Conservation (phyloP, 1,140 invertebrate genomes). For the Drosophila albomicans region DNA sequence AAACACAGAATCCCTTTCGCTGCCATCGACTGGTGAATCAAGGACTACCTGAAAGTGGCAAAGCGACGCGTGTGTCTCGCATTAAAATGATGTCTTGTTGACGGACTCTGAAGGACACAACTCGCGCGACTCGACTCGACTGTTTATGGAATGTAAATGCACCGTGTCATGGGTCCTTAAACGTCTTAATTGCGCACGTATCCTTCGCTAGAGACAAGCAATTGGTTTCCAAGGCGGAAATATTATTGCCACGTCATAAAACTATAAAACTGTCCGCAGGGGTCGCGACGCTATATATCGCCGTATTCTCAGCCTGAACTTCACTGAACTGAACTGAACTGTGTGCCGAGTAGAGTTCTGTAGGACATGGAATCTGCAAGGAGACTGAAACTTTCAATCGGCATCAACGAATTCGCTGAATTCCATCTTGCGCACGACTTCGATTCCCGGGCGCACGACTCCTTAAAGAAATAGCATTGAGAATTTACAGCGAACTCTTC, state of each 20-base stretch:
- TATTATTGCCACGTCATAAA: slow-evolving; percentile 84
- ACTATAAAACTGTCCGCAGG: slow-evolving; percentile 82
- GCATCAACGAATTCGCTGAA: slow-evolving; percentile 73
- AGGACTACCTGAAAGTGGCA: slow-evolving; percentile 66
- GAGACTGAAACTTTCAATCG: slow-evolving; percentile 41
- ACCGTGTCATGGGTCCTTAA: slow-evolving; percentile 82
- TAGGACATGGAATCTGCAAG: slow-evolving; percentile 24
- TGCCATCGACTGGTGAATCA: slow-evolving; percentile 60
- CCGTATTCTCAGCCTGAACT: slow-evolving; percentile 2
- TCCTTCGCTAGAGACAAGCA: slow-evolving; percentile 70
- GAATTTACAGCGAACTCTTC: slow-evolving; percentile 58
- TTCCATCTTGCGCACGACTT: slow-evolving; percentile 62
- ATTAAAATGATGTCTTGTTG: slow-evolving; percentile 78
- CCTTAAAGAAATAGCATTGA: slow-evolving; percentile 53
- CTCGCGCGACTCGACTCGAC: slow-evolving; percentile 76
- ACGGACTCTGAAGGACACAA: slow-evolving; percentile 59
- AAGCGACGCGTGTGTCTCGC: slow-evolving; percentile 74
- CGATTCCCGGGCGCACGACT: slow-evolving; percentile 73
- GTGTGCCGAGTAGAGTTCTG: slow-evolving; percentile 13
- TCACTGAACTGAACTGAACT: too few relatives aligned
- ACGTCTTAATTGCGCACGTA: slow-evolving; percentile 79
- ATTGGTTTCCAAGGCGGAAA: slow-evolving; percentile 80
- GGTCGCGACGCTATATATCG: slow-evolving; percentile 42
- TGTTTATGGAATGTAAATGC: slow-evolving; percentile 77
- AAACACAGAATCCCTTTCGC: slow-evolving; percentile 67